phyloP scores from a whole-genome alignment of 2,888 invertebrate genomes.

The Sialis fuliginosa region DNA sequence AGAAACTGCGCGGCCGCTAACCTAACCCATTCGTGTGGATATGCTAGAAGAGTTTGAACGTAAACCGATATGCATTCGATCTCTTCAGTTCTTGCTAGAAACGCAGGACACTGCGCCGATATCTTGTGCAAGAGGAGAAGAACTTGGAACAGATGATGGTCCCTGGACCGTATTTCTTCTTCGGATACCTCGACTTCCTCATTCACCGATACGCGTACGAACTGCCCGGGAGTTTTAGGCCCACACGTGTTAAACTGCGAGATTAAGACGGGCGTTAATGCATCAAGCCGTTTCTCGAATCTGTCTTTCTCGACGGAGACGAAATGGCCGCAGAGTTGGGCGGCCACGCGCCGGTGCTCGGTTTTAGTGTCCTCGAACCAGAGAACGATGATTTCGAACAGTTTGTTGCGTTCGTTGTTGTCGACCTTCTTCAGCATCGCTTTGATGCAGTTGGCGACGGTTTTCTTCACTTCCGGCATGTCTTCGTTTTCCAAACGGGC shows the following conservation, averaged over 20 bases:
- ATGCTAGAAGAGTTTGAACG: slow-evolving; percentile 51
- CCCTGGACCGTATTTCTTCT: slow-evolving; percentile 41
- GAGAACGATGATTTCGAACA: slow-evolving; percentile 51
- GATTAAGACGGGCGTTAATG: slow-evolving; percentile 37
- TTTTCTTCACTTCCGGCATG: slow-evolving; percentile 54
- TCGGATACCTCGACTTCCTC: slow-evolving; percentile 20
- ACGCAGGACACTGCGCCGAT: slow-evolving; percentile 38
- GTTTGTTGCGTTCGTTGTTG: slow-evolving; percentile 36
- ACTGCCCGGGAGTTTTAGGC: slow-evolving; percentile 30
- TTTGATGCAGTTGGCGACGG: slow-evolving; percentile 54
- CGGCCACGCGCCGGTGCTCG: slow-evolving; percentile 51
- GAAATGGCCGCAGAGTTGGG: slow-evolving; percentile 64
- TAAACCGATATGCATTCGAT: slow-evolving; percentile 43
- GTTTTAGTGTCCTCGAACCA: slow-evolving; percentile 53
- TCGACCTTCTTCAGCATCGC: slow-evolving; percentile 42
- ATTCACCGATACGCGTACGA: slow-evolving; percentile 32
- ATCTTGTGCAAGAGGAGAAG: slow-evolving; percentile 53
- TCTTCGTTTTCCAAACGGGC: slow-evolving; percentile 69
- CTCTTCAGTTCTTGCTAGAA: slow-evolving; percentile 32
- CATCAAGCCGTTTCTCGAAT: slow-evolving; percentile 46
- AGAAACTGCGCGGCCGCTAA: slow-evolving; percentile 59
- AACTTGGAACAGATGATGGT: slow-evolving; percentile 59
- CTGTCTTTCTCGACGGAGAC: slow-evolving; percentile 52
- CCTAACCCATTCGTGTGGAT: slow-evolving; percentile 80
- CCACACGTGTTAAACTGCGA: slow-evolving; percentile 17